Evolutionary conservation across 1,140 invertebrate species (phyloP), one percentile per base, ranked within the genome.

Genomic region (Liolophura sinensis): DNA sequence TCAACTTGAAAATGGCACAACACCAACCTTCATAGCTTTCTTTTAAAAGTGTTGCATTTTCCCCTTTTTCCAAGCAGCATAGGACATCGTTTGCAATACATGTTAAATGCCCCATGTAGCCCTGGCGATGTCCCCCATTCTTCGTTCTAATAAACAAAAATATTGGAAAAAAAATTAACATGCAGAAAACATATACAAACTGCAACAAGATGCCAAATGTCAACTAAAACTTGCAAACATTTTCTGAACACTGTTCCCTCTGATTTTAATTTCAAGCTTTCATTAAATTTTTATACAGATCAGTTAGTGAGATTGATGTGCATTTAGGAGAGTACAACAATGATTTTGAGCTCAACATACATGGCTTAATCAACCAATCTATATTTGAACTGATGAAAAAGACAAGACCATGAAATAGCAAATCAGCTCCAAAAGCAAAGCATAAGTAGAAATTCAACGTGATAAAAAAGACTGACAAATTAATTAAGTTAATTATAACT

Each of bases 101-200:
- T 62, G 90, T 91, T 69, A 92, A 80, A 82, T 93, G 92, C 57
- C 91, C 91, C 90, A 92, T 92, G 73, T 92, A 92, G 50, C 90
- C 91, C 76, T 88, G 83, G 25, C 90, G 82, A 66, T 86, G 84
- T 68, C 86, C 84, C 70, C 85, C 86, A 65, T 81, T 84, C 78
- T 83, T 83, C 76, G 66, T 74, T 71, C 85, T 86, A 71, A 67
- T 22, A 72, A 73, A 63, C 59, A 60, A 57, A 66, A 31, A 68
- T 59, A 63, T 0, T n/a, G 15, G 18, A 72, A 57, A 60, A 31
- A 1, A n/a, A 61, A n/a, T 24, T 22, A 47, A 47, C n/a, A 25
- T 24, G n/a, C 3, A 56, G 22, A 27, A 40, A 51, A 56, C 40
- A n/a, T 25, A 64, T 52, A 50, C 20, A 58, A 58, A 11, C 25